phyloP scores from a whole-genome alignment of 1,140 invertebrate species.

The Conus ventricosus region DNA sequence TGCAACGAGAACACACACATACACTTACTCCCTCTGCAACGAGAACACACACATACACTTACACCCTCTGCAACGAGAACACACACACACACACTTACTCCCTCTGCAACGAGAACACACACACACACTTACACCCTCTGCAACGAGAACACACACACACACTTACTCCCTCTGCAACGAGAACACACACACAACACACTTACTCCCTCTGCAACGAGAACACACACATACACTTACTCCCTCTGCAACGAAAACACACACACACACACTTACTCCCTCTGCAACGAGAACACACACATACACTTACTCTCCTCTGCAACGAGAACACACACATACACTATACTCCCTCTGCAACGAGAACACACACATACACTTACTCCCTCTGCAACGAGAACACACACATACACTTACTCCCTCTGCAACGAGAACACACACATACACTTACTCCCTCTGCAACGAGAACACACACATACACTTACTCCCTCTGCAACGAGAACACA shows the following conservation, averaged over 20 bases:
- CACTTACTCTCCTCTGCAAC: too few relatives aligned
- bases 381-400: neutral
- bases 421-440: neutral
- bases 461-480: neutral
- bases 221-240: neutral
- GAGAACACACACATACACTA: neutral
- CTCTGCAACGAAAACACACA: neutral
- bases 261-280: too few relatives aligned
- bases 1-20: neutral
- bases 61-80: neutral
- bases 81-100: too few relatives aligned
- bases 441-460: neutral
- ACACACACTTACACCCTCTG: constrained; percentile 12
- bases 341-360: neutral
- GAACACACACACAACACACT: neutral
- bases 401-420: constrained; percentile 14
- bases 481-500: neutral
- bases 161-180: neutral
- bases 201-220: neutral
- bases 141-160: neutral
- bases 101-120: neutral
- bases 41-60: neutral
- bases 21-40: constrained; percentile 10
- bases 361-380: neutral
- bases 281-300: neutral